phyloP scores from a whole-genome alignment of 2,888 invertebrate species.

The Nomada flava region DNA sequence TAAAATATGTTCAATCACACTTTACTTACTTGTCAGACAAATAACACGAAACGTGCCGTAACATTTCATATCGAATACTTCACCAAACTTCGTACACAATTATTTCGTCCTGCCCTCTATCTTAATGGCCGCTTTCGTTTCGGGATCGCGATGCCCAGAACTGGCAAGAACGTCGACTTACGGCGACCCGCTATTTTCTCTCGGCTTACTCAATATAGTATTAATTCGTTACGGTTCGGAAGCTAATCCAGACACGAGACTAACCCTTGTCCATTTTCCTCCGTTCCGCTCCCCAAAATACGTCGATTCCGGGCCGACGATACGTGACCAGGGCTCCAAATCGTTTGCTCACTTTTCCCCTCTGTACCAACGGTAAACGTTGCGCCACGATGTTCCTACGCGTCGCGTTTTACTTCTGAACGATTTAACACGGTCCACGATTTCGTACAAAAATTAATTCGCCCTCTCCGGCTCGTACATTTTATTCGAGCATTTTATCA shows the following conservation, averaged over 20 bases:
- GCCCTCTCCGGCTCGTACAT: background rate
- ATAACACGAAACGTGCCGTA: background rate
- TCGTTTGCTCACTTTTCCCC: conserved; percentile 65
- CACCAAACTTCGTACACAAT: background rate
- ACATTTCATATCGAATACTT: background rate
- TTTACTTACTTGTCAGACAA: background rate
- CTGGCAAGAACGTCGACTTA: background rate
- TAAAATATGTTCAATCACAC: background rate
- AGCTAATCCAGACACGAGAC: conserved; percentile 71
- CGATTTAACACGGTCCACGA: conserved; percentile 60
- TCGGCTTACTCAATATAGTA: conserved; percentile 54
- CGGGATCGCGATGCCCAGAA: conserved; percentile 22
- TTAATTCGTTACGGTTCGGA: conserved; percentile 74
- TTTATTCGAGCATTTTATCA: conserved; percentile 17
- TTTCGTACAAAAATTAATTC: conserved; percentile 49
- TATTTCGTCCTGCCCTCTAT: background rate
- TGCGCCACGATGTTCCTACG: conserved; percentile 24
- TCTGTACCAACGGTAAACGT: conserved; percentile 53
- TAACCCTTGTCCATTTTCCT: conserved; percentile 73
- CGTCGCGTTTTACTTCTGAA: conserved; percentile 57
- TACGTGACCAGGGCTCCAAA: conserved; percentile 70
- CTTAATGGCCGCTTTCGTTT: conserved; percentile 27
- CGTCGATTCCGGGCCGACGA: conserved; percentile 61
- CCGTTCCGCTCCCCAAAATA: conserved; percentile 68
- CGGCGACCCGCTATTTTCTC: conserved; percentile 41